These are phyloP conservation scores for Habrosyne pyritoides DNA, from an alignment of 2,888 invertebrate genomes.

Conservation along the genomic window DNA sequence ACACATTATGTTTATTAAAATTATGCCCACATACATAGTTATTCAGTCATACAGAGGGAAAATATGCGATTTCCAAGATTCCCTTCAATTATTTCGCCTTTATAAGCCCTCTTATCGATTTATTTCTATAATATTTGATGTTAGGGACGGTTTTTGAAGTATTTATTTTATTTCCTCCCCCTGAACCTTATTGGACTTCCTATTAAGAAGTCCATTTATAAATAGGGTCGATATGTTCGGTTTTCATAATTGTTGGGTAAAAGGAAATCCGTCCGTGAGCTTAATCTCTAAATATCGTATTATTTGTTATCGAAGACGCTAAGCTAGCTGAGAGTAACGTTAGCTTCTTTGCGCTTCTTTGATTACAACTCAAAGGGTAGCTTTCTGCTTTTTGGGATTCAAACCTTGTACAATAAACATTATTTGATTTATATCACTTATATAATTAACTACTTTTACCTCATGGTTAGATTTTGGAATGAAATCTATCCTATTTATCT, in stretches of 20 bases:
- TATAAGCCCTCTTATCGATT: conserved; percentile 7
- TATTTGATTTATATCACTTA: no score
- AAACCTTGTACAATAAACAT: conserved; percentile 29
- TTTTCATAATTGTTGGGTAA: neutral
- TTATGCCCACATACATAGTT: neutral
- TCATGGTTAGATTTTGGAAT: no score
- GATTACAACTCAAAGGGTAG: conserved; percentile 43
- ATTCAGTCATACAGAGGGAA: neutral
- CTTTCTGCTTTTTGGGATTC: conserved; percentile 43
- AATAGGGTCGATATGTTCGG: neutral
- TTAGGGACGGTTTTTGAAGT: conserved; percentile 5
- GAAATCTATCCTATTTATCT: no score
- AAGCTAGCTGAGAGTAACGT: conserved; percentile 38
- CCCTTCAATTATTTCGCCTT: conserved; percentile 5
- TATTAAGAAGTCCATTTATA: conserved; percentile 9
- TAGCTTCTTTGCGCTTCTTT: conserved; percentile 27
- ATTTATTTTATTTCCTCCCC: conserved; percentile 10
- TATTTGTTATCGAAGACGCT: conserved; percentile 37
- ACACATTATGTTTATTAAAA: neutral
- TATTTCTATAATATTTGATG: conserved; percentile 9
- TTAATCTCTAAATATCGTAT: conserved; percentile 36
- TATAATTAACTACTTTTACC: no score
- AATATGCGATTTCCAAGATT: neutral
- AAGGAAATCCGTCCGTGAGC: neutral
- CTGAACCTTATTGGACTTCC: conserved; percentile 1